Evolutionary conservation across 2,888 invertebrate genomes (phyloP).

Genomic region (Drosophila leonis): DNA sequence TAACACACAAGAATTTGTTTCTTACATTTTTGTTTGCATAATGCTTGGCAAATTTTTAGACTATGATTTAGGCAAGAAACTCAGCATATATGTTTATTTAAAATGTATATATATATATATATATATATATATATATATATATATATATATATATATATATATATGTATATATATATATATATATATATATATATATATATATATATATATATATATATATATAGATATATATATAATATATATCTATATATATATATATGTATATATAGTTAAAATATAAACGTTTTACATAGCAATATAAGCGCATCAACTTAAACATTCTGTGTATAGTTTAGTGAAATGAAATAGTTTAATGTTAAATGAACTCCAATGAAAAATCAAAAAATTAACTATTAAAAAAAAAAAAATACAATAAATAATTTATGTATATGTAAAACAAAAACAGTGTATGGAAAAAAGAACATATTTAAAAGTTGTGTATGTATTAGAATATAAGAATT

Average conservation of each 20-base stretch:
- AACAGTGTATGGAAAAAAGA: conserved; percentile 47
- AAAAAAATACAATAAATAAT: conserved; percentile 23
- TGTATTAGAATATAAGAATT: conserved; percentile 46
- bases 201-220: conserved; percentile 34
- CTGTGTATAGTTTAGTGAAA: conserved; percentile 80
- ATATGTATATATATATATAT: conserved; percentile 18
- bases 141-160: conserved; percentile 38
- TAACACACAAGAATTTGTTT: conserved; percentile 29
- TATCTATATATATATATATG: conserved; percentile 19
- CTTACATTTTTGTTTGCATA: conserved; percentile 66
- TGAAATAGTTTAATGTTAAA: conserved; percentile 76
- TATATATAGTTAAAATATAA: conserved; percentile 32
- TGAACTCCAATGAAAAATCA: conserved; percentile 49
- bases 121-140: conserved; percentile 27
- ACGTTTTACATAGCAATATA: conserved; percentile 69
- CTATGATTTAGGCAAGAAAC: conserved; percentile 32
- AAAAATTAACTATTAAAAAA: conserved; percentile 25
- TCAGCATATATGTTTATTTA: conserved; percentile 25
- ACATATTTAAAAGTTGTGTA: conserved; percentile 71
- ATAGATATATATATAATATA: conserved; percentile 16
- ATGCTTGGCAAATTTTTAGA: conserved; percentile 52
- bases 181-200: conserved; percentile 9
- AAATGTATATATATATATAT: neutral
- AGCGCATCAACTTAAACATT: conserved; percentile 64
- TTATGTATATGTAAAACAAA: conserved; percentile 33